These are phyloP conservation scores for Cephalotes varians DNA, from an alignment of 2,888 invertebrate genomes.

Conservation along the genomic window DNA sequence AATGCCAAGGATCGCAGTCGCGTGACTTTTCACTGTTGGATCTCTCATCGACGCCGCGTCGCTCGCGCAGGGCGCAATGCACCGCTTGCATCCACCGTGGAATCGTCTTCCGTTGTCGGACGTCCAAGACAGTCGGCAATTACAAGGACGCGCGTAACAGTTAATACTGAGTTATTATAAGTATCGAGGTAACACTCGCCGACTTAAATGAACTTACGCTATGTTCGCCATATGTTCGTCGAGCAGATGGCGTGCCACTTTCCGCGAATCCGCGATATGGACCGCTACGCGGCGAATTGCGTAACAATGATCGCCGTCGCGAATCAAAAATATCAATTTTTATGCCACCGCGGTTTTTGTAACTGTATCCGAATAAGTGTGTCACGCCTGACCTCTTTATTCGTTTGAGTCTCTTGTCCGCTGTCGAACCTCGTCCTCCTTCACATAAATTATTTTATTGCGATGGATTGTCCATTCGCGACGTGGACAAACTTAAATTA, in stretches of 20 bases:
- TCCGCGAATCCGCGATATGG: conserved; percentile 63
- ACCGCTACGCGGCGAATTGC: conserved; percentile 69
- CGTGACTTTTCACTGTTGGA: not conserved
- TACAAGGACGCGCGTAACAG: conserved; percentile 53
- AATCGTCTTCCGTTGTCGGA: not conserved
- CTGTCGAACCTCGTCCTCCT: not conserved
- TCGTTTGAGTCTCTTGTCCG: conserved; percentile 6
- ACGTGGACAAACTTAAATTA: not conserved
- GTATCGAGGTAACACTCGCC: conserved; percentile 52
- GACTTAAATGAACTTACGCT: conserved; percentile 61
- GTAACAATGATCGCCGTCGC: conserved; percentile 50
- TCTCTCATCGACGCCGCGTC: conserved; percentile 7
- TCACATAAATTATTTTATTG: not conserved
- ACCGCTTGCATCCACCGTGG: not conserved
- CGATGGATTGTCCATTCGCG: no score
- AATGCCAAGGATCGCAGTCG: conserved; percentile 42
- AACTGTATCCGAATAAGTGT: conserved; percentile 46
- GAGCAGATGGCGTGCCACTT: conserved; percentile 81
- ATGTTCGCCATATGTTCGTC: conserved; percentile 75
- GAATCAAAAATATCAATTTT: conserved; percentile 20
- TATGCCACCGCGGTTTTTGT: conserved; percentile 4
- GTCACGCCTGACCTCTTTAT: not conserved
- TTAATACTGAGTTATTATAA: conserved; percentile 55
- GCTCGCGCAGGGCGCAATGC: not conserved
- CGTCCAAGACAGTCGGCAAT: conserved; percentile 32